A percentile compares a stretch with the other conserved stretches of the same genome.
These are phyloP conservation scores for Orthosia gracilis DNA, from an alignment of 2,888 invertebrate genomes.

Conservation along the genomic window DNA sequence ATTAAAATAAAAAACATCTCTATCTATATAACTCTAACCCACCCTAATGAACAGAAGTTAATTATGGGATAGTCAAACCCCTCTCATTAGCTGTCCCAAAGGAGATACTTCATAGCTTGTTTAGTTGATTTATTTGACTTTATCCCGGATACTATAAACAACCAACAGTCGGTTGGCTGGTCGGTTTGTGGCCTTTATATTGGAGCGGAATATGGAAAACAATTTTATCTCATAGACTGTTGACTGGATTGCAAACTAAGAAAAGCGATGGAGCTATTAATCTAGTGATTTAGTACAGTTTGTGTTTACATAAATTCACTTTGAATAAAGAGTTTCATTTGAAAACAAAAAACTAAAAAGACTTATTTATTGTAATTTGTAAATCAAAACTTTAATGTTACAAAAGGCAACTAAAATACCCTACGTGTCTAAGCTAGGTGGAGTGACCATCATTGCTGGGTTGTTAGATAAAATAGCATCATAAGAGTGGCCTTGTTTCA, in stretches of 20 bases:
- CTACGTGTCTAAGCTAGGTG: no score
- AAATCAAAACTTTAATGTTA: no score
- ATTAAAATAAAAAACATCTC: no score
- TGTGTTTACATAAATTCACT: not conserved
- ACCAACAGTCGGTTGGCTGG: not conserved
- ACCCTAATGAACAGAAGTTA: constrained; percentile 31
- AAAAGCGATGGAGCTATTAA: not conserved
- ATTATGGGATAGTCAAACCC: constrained; percentile 2
- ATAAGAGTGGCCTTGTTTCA: no score
- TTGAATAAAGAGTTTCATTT: no score
- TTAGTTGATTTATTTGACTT: constrained; percentile 35
- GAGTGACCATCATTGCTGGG: no score
- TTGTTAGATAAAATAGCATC: no score
- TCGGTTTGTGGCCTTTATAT: constrained; percentile 1
- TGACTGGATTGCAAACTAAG: not conserved
- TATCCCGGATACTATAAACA: constrained; percentile 21
- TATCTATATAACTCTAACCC: not conserved
- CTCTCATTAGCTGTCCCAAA: constrained; percentile 43
- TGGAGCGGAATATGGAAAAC: constrained; percentile 6
- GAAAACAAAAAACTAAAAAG: no score
- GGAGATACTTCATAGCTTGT: constrained; percentile 29
- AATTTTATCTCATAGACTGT: constrained; percentile 12
- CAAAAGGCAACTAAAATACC: no score
- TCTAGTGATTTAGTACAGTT: not conserved
- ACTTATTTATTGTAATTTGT: no score